phyloP scores from a whole-genome alignment of 2,888 invertebrate species.

The Noctua pronuba region DNA sequence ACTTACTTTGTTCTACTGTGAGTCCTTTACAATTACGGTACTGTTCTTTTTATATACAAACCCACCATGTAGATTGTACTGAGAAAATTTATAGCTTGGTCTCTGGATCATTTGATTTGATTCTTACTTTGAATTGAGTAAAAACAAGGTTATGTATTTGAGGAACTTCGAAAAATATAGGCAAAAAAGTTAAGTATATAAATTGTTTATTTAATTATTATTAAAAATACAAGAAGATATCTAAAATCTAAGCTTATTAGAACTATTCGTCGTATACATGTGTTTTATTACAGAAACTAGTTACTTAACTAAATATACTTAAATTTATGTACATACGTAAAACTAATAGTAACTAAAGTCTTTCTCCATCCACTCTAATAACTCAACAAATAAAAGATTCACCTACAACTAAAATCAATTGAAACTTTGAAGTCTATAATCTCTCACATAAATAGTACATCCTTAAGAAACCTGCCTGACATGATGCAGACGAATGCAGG shows the following conservation, averaged over 20 bases:
- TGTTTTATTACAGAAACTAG: background rate
- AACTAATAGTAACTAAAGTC: background rate
- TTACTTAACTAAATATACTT: background rate
- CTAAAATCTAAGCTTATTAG: background rate
- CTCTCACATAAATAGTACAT: slow-evolving; percentile 41
- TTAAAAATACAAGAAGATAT: background rate
- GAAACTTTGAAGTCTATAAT: slow-evolving; percentile 13
- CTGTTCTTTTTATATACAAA: background rate
- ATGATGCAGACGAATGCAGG: slow-evolving; percentile 46
- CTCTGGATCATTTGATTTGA: background rate
- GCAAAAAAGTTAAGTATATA: background rate
- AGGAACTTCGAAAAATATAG: background rate
- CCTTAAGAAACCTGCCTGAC: slow-evolving; percentile 41
- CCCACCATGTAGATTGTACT: background rate
- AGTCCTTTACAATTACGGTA: slow-evolving; percentile 17
- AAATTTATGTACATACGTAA: background rate
- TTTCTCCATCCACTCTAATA: background rate
- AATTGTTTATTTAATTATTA: background rate
- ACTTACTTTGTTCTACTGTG: slow-evolving; percentile 15
- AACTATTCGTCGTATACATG: slow-evolving; percentile 28
- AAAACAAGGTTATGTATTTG: background rate
- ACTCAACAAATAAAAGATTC: background rate
- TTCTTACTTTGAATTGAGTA: background rate
- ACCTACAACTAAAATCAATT: slow-evolving; percentile 30
- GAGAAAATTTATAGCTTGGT: background rate